Evolutionary conservation across 2,888 invertebrate species (phyloP), one percentile per base, ranked within the genome.

Genomic region (Apeira syringaria): DNA sequence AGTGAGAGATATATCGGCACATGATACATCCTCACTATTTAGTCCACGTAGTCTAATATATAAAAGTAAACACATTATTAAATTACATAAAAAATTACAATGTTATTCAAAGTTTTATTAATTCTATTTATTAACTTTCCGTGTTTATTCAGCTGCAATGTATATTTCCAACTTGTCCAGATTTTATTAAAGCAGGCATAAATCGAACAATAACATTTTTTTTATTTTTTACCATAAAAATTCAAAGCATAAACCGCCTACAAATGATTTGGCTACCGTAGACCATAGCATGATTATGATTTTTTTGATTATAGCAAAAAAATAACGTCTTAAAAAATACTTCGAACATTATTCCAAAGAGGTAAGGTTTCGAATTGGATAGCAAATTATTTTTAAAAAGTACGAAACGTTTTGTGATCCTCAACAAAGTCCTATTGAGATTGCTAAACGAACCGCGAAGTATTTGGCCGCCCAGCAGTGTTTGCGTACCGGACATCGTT

Each of bases 401-500:
- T 32, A 43, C 17, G 10, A 33, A 6, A 46, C 53, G 42, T 26
- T 42, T 69, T 55, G 72, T 61, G 46, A 53, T 59, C 49, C 31
- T 44, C 61, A 67, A 67, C 64, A 69, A 66, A 74, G 71, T 65
- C 67, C 75, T 74, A 68, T 87, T 82, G 67, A 83, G 64, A 60
- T 67, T 59, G 64, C 66, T 68, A 80, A 80, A 74, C 79, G 79
- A 80, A 81, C 78, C 87, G 82, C 77, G 80, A 80, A 86, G 76
- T 75, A 82, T 85, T 83, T 70, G 56, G 67, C 71, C 63, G 66
- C 57, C 74, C 29, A 26, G 5, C 74, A 68, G 71, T 86, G 80
- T 88, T 88, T 87, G 79, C 71, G 66, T 71, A 69, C 80, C 82
- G 87, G 85, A 81, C 86, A 78, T 64, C 71, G 62, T 66, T 68